Evolutionary conservation across 2,888 invertebrate species (phyloP).

Genomic region (Hoplodrina ambigua): DNA sequence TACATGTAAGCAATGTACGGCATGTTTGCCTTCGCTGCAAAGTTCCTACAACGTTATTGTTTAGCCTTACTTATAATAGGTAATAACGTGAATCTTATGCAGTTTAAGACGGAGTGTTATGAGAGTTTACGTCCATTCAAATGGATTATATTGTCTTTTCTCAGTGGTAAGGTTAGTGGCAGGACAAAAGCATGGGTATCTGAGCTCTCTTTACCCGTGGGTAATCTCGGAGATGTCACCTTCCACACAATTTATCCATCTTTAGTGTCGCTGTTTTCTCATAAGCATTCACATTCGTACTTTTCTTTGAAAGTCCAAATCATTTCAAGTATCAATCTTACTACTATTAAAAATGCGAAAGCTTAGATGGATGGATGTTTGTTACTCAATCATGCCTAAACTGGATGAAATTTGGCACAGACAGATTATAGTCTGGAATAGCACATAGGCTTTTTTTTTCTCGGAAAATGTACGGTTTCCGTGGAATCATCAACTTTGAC

Average conservation of each 20-base stretch:
- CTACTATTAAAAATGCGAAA: too few species aligned
- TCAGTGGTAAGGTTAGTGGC: not conserved
- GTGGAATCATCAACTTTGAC: too few species aligned
- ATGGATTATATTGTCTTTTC: conserved; percentile 6
- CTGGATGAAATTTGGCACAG: too few species aligned
- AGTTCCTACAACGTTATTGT: conserved; percentile 14
- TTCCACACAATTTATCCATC: not conserved
- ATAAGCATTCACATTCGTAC: not conserved
- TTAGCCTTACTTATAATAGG: conserved; percentile 31
- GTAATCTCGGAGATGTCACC: not conserved
- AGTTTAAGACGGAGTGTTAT: conserved; percentile 16
- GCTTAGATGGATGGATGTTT: too few species aligned
- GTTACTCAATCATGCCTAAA: too few species aligned
- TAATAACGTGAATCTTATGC: conserved; percentile 16
- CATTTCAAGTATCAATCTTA: too few species aligned
- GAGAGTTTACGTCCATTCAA: conserved; percentile 12
- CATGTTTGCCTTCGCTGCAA: conserved; percentile 43
- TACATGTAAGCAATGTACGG: conserved; percentile 28
- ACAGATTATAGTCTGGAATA: too few species aligned
- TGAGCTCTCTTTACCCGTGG: not conserved
- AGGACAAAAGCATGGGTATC: not conserved
- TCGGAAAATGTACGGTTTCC: too few species aligned
- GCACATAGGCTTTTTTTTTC: too few species aligned
- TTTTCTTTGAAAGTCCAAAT: not conserved
- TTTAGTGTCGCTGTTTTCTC: not conserved